These are phyloP conservation scores for Menidia beryllina DNA, from an alignment of 2,113 vertebrate genomes.

Conservation along the genomic window DNA sequence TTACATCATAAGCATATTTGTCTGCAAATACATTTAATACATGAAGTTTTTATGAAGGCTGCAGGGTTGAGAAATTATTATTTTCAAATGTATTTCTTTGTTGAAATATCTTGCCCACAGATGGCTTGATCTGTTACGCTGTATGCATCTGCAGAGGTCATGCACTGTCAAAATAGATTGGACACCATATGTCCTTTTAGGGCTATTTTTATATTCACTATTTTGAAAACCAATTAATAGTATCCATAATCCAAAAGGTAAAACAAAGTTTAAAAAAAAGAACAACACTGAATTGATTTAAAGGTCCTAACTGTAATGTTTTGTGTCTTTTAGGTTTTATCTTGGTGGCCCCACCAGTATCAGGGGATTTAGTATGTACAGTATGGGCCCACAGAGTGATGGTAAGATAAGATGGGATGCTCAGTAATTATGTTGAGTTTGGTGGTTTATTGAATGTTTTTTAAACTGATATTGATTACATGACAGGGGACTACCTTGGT, in stretches of 20 bases:
- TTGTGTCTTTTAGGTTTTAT: constrained; percentile 87
- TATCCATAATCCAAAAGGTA: background rate
- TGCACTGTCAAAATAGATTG: background rate
- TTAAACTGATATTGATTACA: constrained; percentile 47
- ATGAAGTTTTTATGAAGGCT: too few species aligned
- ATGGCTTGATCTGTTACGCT: background rate
- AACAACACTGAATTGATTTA: background rate
- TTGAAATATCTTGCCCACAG: background rate
- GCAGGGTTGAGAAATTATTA: too few species aligned
- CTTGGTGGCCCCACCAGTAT: constrained; percentile 96
- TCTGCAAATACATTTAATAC: too few species aligned
- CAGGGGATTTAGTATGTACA: constrained; percentile 99
- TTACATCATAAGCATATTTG: too few species aligned
- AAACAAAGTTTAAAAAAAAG: background rate
- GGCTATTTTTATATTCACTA: background rate
- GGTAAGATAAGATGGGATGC: constrained; percentile 78
- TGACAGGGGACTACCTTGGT: constrained; percentile 93
- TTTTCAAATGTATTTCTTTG: too few species aligned
- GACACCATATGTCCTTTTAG: background rate
- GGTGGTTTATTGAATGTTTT: constrained; percentile 22
- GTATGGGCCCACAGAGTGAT: constrained; percentile 97
- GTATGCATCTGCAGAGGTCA: background rate
- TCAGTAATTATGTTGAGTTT: background rate
- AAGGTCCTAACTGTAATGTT: background rate
- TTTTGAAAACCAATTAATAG: background rate